Percentiles rank a stretch among this genome's conserved stretches.
phyloP scores from a whole-genome alignment of 2,888 invertebrate genomes.

The Diloba caeruleocephala region DNA sequence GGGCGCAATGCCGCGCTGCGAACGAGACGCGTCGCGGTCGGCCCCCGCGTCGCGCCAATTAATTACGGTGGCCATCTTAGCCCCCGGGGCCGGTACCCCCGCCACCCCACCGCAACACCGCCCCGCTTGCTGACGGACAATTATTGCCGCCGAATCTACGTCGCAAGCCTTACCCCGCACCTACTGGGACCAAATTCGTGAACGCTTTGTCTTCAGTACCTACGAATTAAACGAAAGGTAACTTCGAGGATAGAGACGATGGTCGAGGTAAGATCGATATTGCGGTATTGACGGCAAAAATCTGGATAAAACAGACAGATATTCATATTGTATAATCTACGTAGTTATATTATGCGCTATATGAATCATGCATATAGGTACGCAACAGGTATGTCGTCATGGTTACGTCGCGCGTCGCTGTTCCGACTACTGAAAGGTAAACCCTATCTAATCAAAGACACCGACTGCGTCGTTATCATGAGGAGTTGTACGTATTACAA shows the following conservation, averaged over 20 bases:
- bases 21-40: constrained; percentile 85
- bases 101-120: constrained; percentile 54
- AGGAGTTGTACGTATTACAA: too few species aligned
- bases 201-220: constrained; percentile 43
- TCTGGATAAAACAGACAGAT: constrained; percentile 3
- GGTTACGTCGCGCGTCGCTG: too few species aligned
- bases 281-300: background rate
- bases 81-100: constrained; percentile 65
- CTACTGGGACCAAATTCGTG: constrained; percentile 48
- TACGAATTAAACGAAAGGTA: background rate
- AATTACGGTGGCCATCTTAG: constrained; percentile 89
- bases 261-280: constrained; percentile 6
- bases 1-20: constrained; percentile 84
- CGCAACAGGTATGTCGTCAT: constrained; percentile 33
- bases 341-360: constrained; percentile 19
- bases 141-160: constrained; percentile 85
- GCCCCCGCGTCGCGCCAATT: constrained; percentile 89
- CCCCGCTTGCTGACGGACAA: constrained; percentile 81
- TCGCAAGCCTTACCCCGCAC: constrained; percentile 54
- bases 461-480: too few species aligned
- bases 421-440: too few species aligned
- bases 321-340: constrained; percentile 15
- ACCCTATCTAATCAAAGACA: too few species aligned
- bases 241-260: background rate
- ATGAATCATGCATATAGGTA: too few species aligned